Evolutionary conservation across 1,140 invertebrate species (phyloP).

Genomic region (Drosophila equinoxialis): DNA sequence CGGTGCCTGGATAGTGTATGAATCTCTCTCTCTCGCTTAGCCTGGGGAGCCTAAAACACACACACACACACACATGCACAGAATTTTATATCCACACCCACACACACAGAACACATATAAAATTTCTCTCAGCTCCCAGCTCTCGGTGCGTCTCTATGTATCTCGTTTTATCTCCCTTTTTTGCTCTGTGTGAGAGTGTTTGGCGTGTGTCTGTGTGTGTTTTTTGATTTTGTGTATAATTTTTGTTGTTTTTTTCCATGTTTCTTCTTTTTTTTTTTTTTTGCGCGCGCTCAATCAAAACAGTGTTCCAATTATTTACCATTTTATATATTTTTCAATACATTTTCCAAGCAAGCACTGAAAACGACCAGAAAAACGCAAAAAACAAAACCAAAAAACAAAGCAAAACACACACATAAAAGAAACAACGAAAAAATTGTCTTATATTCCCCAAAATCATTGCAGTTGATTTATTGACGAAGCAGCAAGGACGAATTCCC

Average conservation of each 20-base stretch:
- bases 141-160: conserved; percentile 50
- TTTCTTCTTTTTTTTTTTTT: background rate
- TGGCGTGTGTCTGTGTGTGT: conserved; percentile 33
- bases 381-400: background rate
- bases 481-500: conserved; percentile 41
- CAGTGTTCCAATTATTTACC: conserved; percentile 45
- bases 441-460: conserved; percentile 64
- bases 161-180: conserved; percentile 22
- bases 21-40: conserved; percentile 9
- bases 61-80: background rate
- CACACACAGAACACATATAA: conserved; percentile 14
- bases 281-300: conserved; percentile 80
- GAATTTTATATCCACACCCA: background rate
- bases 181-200: conserved; percentile 5
- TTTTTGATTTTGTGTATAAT: conserved; percentile 74
- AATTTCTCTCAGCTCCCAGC: conserved; percentile 27
- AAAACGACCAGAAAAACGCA: background rate
- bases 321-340: conserved; percentile 31
- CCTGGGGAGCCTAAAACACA: conserved; percentile 3
- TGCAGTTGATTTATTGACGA: conserved; percentile 39
- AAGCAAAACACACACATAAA: conserved; percentile 2
- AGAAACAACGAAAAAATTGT: conserved; percentile 38
- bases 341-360: conserved; percentile 9
- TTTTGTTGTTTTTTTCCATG: conserved; percentile 27
- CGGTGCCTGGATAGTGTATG: conserved; percentile 44